phyloP scores from a whole-genome alignment of 2,113 vertebrate species.

The Poeciliopsis occidentalis region DNA sequence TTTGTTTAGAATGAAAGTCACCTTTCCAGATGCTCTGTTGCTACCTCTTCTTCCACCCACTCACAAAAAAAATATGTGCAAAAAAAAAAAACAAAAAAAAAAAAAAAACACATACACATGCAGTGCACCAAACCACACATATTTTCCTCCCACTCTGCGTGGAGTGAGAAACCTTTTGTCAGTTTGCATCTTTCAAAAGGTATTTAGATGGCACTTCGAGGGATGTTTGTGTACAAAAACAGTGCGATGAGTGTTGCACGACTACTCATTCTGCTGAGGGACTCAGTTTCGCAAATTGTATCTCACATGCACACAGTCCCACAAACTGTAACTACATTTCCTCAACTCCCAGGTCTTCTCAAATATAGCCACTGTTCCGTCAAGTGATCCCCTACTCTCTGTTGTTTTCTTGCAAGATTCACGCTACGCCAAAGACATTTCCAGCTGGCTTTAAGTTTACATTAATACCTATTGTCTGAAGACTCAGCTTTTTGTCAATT shows the following conservation, averaged over 20 bases:
- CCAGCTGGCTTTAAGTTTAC: neutral
- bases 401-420: neutral
- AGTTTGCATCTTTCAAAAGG: constrained; percentile 39
- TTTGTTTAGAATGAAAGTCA: constrained; percentile 54
- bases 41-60: constrained; percentile 23
- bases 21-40: constrained; percentile 46
- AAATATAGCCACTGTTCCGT: neutral
- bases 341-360: neutral
- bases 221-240: constrained; percentile 24
- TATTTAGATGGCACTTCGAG: constrained; percentile 15
- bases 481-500: constrained; percentile 3
- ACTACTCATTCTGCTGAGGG: constrained; percentile 37
- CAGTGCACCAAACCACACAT: constrained; percentile 6
- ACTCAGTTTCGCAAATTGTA: constrained; percentile 19
- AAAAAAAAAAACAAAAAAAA: neutral
- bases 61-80: neutral
- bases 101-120: neutral
- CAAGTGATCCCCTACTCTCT: neutral
- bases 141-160: constrained; percentile 27
- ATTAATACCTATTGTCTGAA: neutral
- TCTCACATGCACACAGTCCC: constrained; percentile 14
- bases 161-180: constrained; percentile 33
- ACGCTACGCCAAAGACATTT: neutral
- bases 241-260: constrained; percentile 27
- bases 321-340: constrained; percentile 2